Conservation (phyloP, 1,140 invertebrate genomes). For the Drosophila tristis region DNA sequence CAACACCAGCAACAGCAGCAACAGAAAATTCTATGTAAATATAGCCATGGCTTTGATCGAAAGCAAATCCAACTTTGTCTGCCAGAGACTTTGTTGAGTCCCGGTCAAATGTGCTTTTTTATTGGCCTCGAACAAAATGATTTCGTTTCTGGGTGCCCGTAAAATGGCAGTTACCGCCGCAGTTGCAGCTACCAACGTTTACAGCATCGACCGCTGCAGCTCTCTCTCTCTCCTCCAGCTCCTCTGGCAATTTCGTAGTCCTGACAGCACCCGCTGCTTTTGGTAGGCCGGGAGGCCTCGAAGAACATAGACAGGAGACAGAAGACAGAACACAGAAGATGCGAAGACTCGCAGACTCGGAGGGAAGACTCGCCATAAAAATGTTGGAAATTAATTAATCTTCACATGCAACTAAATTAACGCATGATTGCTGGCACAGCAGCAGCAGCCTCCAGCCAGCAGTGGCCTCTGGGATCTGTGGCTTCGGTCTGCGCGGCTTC, state of each 20-base stretch:
- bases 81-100: constrained; percentile 10
- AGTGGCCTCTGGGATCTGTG: constrained; percentile 5
- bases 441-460: constrained; percentile 17
- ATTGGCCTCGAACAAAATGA: constrained; percentile 51
- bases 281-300: constrained; percentile 3
- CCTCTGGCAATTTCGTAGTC: constrained; percentile 42
- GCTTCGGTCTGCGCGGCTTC: not conserved
- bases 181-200: constrained; percentile 37
- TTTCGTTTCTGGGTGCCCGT: constrained; percentile 37
- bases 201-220: constrained; percentile 26
- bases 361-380: constrained; percentile 52
- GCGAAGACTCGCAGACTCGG: not conserved
- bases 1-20: not conserved
- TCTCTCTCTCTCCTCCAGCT: not conserved
- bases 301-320: not conserved
- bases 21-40: constrained; percentile 66
- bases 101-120: constrained; percentile 31
- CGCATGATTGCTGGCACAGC: constrained; percentile 70
- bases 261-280: constrained; percentile 74
- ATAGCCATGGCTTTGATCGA: constrained; percentile 44
- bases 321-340: too few relatives aligned
- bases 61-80: constrained; percentile 27
- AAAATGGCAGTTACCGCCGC: constrained; percentile 45
- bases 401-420: constrained; percentile 80
- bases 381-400: constrained; percentile 76